phyloP scores from a whole-genome alignment of 2,113 vertebrate species.

The Pterocles burchelli region DNA sequence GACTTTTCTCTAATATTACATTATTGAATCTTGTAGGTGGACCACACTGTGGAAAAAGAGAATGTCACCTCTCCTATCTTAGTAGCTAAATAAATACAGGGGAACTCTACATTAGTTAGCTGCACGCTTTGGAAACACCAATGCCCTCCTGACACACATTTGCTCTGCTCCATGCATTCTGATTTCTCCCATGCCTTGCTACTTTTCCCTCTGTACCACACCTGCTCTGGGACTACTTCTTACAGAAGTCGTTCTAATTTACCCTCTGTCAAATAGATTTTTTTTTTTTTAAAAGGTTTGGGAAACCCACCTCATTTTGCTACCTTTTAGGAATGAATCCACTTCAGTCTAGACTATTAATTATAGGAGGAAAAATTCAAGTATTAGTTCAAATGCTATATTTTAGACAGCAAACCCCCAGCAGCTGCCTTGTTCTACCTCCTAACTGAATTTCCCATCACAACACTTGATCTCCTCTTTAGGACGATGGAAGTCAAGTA shows the following conservation, averaged over 20 bases:
- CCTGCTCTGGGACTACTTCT: background rate
- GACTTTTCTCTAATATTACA: background rate
- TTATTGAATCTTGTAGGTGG: background rate
- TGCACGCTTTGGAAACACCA: background rate
- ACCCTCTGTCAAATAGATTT: background rate
- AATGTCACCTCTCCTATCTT: background rate
- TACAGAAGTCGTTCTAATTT: background rate
- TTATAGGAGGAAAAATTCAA: background rate
- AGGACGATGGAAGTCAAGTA: background rate
- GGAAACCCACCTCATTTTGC: background rate
- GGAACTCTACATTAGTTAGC: background rate
- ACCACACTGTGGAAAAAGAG: background rate
- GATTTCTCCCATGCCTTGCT: background rate
- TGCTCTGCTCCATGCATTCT: background rate
- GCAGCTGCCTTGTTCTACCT: background rate
- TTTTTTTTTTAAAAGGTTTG: rapidly evolving
- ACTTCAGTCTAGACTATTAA: background rate
- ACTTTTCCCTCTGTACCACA: background rate
- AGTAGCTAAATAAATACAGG: background rate
- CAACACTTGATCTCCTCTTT: background rate
- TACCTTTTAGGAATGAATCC: background rate
- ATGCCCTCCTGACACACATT: background rate
- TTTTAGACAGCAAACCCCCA: background rate
- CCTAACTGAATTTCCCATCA: background rate
- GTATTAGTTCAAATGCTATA: background rate